phyloP scores from a whole-genome alignment of 2,888 invertebrate species.

The Crocallis elinguaria region DNA sequence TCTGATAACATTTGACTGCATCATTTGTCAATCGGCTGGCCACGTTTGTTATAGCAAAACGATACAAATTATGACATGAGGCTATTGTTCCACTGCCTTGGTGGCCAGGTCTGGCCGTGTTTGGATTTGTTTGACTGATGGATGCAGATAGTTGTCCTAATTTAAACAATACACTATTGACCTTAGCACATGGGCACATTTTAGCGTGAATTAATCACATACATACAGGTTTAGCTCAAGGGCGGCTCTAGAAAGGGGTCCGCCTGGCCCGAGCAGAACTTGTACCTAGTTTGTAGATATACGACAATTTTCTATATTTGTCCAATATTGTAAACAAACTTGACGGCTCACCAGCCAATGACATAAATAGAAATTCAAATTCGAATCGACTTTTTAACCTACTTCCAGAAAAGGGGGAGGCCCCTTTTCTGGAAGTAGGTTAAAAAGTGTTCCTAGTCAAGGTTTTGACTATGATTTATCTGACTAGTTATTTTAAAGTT shows the following conservation, averaged over 20 bases:
- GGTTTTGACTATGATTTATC: no score
- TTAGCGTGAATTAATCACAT: constrained; percentile 6
- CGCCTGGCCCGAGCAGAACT: neutral
- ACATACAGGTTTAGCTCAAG: neutral
- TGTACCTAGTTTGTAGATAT: neutral
- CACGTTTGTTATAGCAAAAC: constrained; percentile 27
- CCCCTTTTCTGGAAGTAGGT: no score
- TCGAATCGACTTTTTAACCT: no score
- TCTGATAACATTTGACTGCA: constrained; percentile 39
- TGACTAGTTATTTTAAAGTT: no score
- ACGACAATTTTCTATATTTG: neutral
- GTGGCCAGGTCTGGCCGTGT: constrained; percentile 7
- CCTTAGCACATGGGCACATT: neutral
- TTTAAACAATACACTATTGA: constrained; percentile 4
- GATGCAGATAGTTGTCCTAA: constrained; percentile 6
- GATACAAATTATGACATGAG: constrained; percentile 32
- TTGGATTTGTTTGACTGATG: constrained; percentile 11
- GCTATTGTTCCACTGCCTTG: constrained; percentile 6
- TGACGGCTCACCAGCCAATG: no score
- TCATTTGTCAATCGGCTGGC: constrained; percentile 34
- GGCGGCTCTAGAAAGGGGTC: neutral
- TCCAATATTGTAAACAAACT: no score
- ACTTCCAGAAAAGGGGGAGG: no score
- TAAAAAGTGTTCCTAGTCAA: no score
- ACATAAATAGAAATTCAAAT: no score